Evolutionary conservation across 2,888 invertebrate species (phyloP).

Genomic region (Trachelus tabidus): DNA sequence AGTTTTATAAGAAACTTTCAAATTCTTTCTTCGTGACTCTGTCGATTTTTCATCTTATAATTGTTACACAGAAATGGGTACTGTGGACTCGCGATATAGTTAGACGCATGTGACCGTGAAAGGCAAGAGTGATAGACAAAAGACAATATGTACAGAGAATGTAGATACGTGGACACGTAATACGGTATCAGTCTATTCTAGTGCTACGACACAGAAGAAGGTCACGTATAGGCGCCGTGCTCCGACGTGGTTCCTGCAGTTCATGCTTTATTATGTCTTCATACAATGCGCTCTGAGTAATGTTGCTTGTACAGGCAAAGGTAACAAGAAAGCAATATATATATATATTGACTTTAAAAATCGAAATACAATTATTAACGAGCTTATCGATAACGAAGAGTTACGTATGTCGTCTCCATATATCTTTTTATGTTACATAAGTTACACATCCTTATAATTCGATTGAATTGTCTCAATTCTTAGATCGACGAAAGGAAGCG

Average conservation of each 20-base stretch:
- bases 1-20: not conserved
- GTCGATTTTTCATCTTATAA: not conserved
- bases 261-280: constrained; percentile 59
- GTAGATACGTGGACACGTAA: constrained; percentile 15
- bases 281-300: constrained; percentile 43
- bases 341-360: not conserved
- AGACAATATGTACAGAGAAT: constrained; percentile 9
- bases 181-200: constrained; percentile 25
- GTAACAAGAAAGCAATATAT: not conserved
- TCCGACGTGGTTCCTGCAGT: constrained; percentile 48
- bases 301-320: constrained; percentile 5
- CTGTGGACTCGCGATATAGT: not conserved
- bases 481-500: not conserved
- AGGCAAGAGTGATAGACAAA: not conserved
- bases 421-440: not conserved
- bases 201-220: constrained; percentile 40
- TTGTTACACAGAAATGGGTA: not conserved
- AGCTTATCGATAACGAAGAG: not conserved
- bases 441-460: not conserved
- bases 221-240: constrained; percentile 49
- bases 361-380: not conserved
- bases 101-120: not conserved
- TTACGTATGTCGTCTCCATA: not conserved
- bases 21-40: not conserved
- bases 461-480: not conserved